Base-by-base conservation (phyloP, 2,797 vertebrate genomes). In the Diglossa cyanea region DNA sequence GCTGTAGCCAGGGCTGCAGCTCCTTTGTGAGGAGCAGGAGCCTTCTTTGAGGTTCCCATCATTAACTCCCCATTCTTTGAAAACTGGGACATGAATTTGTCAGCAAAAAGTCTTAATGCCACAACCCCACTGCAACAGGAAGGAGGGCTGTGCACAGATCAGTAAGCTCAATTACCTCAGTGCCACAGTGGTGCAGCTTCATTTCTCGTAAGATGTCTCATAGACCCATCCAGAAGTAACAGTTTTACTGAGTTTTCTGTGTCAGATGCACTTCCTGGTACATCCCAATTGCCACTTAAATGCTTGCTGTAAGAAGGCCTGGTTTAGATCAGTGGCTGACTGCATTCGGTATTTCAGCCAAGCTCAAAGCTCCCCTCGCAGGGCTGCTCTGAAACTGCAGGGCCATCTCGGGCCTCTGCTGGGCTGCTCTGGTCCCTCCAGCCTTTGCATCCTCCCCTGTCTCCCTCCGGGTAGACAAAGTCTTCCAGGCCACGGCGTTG, bases 331-430 rank as follows among this genome's bases (percentile, higher is more conserved):
- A 55, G 63, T 28, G 42, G 26, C 66, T 42, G 70, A 10, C 40
- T 61, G 35, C 26, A 26, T 70, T 70, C 1, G 0, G 28, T 31
- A 11, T 62, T 93, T 61, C 5, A 44, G 65, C 48, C 0, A 14
- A 35, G 87, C 63, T 87, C 7, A 1, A 80, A 65, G 79, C 87
- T 89, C 87, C 85, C 48, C 90, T 93, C 6, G 30, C 93, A 39
- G 83, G 66, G 44, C 91, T 86, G 77, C 51, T 90, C 44, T 16
- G 51, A 65, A 84, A 85, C 42, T 75, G 70, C 93, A 62, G 40
- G 58, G 31, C 13, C 50, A 37, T 44, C 60, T 75, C 17, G 7
- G 9, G 51, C 25, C 48, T 23, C 47, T 24, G 40, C 61, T 26
- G 25, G 31, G 45, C 82, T 39, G 47, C 63, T 44, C 50, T 1